Evolutionary conservation across 2,797 vertebrate species (phyloP).

Genomic region (Oceanodroma leucorhoa): DNA sequence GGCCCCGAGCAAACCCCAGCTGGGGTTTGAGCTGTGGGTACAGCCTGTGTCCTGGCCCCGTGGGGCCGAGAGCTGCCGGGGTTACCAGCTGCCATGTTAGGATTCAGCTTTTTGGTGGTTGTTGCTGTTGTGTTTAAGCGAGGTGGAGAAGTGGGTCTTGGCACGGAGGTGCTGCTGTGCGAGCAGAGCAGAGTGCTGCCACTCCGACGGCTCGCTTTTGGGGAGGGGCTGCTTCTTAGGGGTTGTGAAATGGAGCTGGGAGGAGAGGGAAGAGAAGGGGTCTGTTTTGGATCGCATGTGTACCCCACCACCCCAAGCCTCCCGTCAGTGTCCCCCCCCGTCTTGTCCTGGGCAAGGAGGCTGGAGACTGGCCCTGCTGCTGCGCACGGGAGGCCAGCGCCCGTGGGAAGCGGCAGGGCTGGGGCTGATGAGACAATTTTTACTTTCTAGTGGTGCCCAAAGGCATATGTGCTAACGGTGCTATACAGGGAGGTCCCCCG

Average conservation of each 20-base stretch:
- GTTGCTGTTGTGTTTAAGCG: not conserved
- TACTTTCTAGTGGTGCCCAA: not conserved
- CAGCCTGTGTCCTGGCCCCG: not conserved
- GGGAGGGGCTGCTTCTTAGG: not conserved
- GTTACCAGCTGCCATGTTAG: not conserved
- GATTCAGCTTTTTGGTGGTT: not conserved
- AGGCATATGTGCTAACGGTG: not conserved
- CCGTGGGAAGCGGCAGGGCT: accelerated
- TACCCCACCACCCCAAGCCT: not conserved
- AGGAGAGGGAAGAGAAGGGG: not conserved
- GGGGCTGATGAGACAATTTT: not conserved
- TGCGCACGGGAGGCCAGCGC: not conserved
- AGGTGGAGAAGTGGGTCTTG: not conserved
- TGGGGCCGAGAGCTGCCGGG: not conserved
- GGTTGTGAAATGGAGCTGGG: not conserved
- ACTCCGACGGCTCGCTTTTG: not conserved
- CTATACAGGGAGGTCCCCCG: not conserved
- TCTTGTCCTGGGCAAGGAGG: not conserved
- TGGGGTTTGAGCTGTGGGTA: not conserved
- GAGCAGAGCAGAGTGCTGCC: not conserved
- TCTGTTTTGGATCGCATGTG: not conserved
- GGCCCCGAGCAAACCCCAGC: not conserved
- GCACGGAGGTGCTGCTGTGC: not conserved
- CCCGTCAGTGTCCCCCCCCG: not conserved
- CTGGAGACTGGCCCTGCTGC: not conserved